Conservation (phyloP, 1,140 invertebrate genomes). For the Neodiprion virginianus region DNA sequence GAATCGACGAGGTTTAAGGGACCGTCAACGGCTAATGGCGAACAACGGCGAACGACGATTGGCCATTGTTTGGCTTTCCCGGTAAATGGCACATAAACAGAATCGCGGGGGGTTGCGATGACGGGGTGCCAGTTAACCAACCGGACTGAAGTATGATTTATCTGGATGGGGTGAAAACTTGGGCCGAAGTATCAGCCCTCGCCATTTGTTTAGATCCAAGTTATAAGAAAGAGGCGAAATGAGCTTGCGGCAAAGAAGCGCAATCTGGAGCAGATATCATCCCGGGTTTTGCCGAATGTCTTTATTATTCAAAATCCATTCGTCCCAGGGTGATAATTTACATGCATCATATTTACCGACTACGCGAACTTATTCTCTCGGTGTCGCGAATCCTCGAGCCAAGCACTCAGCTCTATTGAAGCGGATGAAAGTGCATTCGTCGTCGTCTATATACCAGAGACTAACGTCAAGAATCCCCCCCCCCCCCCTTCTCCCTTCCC, state of each 20-base stretch:
- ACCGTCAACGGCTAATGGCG: not conserved
- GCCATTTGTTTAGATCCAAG: not conserved
- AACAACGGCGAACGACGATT: not conserved
- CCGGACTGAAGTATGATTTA: conserved; percentile 44
- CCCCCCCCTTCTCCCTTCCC: too few relatives aligned
- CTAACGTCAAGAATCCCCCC: too few relatives aligned
- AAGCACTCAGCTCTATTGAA: not conserved
- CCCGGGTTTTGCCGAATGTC: not conserved
- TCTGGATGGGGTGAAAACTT: conserved; percentile 23
- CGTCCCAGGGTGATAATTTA: not conserved
- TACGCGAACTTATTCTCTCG: not conserved
- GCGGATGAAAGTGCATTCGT: too few relatives aligned
- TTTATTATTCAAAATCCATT: not conserved
- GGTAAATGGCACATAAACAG: conserved; percentile 41
- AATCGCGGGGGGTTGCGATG: conserved; percentile 25
- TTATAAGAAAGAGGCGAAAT: not conserved
- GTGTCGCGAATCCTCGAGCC: not conserved
- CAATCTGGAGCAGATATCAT: not conserved
- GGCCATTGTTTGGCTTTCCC: conserved; percentile 37
- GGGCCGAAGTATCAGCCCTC: not conserved
- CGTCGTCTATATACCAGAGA: too few relatives aligned
- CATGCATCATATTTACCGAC: not conserved
- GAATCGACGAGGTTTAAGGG: too few relatives aligned
- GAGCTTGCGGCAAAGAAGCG: not conserved
- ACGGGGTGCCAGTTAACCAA: conserved; percentile 37